Evolutionary conservation across 2,797 vertebrate species (phyloP).

Genomic region (Protosalanx chinensis): DNA sequence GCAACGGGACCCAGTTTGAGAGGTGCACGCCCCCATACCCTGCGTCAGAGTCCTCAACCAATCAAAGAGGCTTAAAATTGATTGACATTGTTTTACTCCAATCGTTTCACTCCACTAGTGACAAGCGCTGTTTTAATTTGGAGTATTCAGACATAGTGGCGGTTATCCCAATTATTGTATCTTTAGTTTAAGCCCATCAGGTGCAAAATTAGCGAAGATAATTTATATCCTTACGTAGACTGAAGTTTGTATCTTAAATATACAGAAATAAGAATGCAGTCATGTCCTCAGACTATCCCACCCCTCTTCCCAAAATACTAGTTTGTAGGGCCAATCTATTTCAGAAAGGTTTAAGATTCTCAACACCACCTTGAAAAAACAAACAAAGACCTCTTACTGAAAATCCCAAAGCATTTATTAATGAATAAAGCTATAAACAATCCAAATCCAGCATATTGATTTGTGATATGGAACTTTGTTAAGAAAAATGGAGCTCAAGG

Average conservation of each 20-base stretch:
- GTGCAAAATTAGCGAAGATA: too few relatives aligned
- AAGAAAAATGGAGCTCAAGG: constrained; percentile 41
- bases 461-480: background rate
- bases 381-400: background rate
- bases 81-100: background rate
- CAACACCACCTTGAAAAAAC: background rate
- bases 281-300: too few relatives aligned
- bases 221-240: too few relatives aligned
- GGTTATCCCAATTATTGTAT: background rate
- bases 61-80: background rate
- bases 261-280: background rate
- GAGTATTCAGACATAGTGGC: background rate
- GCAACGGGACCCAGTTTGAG: constrained; percentile 58
- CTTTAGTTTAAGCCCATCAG: too few relatives aligned
- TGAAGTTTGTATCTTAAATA: background rate
- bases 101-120: background rate
- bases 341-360: too few relatives aligned
- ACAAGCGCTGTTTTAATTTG: background rate
- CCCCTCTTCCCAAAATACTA: too few relatives aligned
- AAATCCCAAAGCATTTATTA: background rate
- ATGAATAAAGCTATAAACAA: background rate
- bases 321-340: too few relatives aligned
- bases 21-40: background rate
- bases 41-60: constrained; percentile 9
- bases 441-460: background rate